Percentiles rank a stretch among this genome's conserved stretches.
phyloP scores from a whole-genome alignment of 2,888 invertebrate species.

The Agriotes lineatus region DNA sequence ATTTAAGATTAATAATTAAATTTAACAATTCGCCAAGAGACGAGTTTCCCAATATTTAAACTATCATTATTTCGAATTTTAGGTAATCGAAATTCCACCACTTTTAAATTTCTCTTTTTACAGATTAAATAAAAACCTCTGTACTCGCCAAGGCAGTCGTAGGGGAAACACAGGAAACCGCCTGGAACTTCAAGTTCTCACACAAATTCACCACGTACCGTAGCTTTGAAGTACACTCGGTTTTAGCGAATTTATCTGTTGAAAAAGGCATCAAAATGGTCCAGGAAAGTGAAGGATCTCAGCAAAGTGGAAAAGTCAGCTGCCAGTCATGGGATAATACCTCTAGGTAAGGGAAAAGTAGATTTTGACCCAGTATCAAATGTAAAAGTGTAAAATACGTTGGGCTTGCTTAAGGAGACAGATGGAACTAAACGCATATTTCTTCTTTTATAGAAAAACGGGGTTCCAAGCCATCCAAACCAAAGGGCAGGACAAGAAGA shows the following conservation, averaged over 20 bases:
- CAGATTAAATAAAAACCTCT: slow-evolving; percentile 72
- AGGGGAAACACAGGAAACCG: slow-evolving; percentile 88
- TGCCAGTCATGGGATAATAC: slow-evolving; percentile 54
- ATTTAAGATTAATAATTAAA: too few relatives aligned
- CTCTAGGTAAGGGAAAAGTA: slow-evolving; percentile 53
- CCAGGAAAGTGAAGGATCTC: slow-evolving; percentile 55
- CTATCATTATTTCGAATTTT: too few relatives aligned
- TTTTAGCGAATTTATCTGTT: background rate
- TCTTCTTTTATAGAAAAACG: slow-evolving; percentile 57
- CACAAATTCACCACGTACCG: slow-evolving; percentile 88
- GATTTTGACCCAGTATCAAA: background rate
- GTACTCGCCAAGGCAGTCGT: slow-evolving; percentile 85
- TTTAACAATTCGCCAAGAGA: too few relatives aligned
- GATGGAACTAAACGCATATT: too few relatives aligned
- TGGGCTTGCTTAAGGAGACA: too few relatives aligned
- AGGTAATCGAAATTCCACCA: too few relatives aligned
- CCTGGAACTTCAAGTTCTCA: slow-evolving; percentile 86
- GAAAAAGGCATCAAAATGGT: slow-evolving; percentile 58
- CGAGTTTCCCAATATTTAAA: background rate
- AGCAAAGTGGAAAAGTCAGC: slow-evolving; percentile 42
- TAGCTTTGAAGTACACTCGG: slow-evolving; percentile 65
- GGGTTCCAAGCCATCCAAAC: slow-evolving; percentile 61
- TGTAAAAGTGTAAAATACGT: too few relatives aligned
- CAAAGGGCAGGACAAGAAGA: slow-evolving; percentile 60
- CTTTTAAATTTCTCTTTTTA: too few relatives aligned